These are phyloP conservation scores for Stegana nigrithorax DNA, from an alignment of 2,888 invertebrate species.

Conservation along the genomic window DNA sequence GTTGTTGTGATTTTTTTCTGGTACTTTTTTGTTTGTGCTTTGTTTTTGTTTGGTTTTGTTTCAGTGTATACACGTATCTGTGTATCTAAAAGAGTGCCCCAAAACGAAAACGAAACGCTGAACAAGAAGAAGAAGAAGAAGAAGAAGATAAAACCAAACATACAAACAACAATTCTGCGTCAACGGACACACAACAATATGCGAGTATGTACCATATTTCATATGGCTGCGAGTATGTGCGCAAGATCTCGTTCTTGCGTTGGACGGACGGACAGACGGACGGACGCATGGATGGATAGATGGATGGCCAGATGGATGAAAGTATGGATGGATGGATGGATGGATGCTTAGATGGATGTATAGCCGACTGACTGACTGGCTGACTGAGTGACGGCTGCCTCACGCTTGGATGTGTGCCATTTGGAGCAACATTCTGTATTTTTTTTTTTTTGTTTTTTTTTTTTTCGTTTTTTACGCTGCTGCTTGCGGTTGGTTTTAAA, in stretches of 20 bases:
- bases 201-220: no score
- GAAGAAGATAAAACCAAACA: neutral
- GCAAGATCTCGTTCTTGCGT: no score
- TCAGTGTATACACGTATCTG: no score
- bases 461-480: neutral
- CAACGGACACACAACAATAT: neutral
- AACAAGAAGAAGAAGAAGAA: neutral
- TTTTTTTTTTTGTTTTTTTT: neutral
- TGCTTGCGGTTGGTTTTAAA: neutral
- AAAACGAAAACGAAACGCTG: conserved; percentile 1
- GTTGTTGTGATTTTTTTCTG: neutral
- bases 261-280: neutral
- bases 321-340: no score
- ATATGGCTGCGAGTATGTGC: no score
- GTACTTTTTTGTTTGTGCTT: neutral
- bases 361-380: neutral
- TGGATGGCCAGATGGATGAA: no score
- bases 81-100: neutral
- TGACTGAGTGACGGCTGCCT: neutral
- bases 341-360: neutral
- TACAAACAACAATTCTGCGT: neutral
- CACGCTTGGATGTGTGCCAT: conserved; percentile 1
- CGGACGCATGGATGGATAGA: neutral
- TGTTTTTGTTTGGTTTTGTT: no score
- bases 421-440: conserved; percentile 10